Evolutionary conservation across 2,888 invertebrate genomes (phyloP).

Genomic region (Thereva unica): DNA sequence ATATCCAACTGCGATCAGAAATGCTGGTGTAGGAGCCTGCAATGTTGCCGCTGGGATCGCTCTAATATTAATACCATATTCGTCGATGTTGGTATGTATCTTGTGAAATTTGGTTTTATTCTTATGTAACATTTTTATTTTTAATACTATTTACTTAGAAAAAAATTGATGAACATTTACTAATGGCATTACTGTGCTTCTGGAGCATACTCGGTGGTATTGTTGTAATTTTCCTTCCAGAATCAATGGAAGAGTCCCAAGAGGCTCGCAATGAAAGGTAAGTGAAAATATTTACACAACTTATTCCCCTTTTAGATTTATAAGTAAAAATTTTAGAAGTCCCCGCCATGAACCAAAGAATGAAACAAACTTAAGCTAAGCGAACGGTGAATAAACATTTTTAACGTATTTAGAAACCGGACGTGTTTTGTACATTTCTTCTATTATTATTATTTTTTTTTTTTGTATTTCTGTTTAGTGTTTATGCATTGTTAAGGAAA

Average conservation of each 20-base stretch:
- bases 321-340: background rate
- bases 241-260: constrained; percentile 62
- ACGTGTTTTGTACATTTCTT: too few relatives aligned
- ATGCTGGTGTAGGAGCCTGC: constrained; percentile 73
- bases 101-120: constrained; percentile 14
- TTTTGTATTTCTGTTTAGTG: too few relatives aligned
- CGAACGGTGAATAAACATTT: too few relatives aligned
- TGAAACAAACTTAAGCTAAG: too few relatives aligned
- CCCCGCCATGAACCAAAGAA: background rate
- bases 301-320: too few relatives aligned
- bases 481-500: too few relatives aligned
- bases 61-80: constrained; percentile 73
- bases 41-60: constrained; percentile 77
- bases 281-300: constrained; percentile 15
- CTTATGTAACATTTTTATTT: constrained; percentile 18
- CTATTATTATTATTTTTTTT: too few relatives aligned
- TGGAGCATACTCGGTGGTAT: constrained; percentile 73
- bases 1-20: constrained; percentile 72
- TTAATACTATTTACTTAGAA: constrained; percentile 60
- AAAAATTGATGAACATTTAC: constrained; percentile 67
- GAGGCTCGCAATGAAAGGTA: constrained; percentile 41
- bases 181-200: constrained; percentile 72
- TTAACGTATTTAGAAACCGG: too few relatives aligned
- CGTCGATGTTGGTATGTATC: constrained; percentile 73
- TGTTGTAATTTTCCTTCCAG: constrained; percentile 74